Percentiles rank a stretch among this genome's conserved stretches.
These are phyloP conservation scores for Acridotheres tristis DNA, from an alignment of 2,797 vertebrate genomes.

Conservation along the genomic window DNA sequence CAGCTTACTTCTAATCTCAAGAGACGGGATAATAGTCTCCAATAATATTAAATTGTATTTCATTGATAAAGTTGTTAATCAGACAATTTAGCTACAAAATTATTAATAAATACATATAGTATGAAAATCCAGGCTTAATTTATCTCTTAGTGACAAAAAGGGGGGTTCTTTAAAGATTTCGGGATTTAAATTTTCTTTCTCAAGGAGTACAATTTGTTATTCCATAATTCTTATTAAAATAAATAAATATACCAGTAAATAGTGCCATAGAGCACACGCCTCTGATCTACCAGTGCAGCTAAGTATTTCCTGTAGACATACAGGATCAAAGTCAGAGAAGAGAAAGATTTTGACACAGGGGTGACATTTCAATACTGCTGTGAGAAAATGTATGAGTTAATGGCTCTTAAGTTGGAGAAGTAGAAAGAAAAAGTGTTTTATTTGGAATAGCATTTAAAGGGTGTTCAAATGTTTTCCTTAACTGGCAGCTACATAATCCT, in stretches of 20 bases:
- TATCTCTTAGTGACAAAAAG: not conserved
- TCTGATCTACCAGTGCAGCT: not conserved
- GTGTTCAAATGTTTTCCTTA: not conserved
- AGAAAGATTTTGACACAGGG: not conserved
- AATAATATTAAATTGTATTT: constrained; percentile 49
- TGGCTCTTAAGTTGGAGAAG: not conserved
- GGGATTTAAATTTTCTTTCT: not conserved
- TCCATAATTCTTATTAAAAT: not conserved
- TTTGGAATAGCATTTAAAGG: not conserved
- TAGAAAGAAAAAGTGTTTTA: not conserved
- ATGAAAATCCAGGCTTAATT: not conserved
- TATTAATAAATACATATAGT: not conserved
- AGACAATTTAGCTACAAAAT: not conserved
- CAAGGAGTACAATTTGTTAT: not conserved
- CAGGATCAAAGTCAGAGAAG: not conserved
- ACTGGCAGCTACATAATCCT: not conserved
- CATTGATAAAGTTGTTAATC: not conserved
- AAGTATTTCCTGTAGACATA: not conserved
- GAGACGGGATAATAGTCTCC: not conserved
- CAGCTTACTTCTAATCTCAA: constrained; percentile 9
- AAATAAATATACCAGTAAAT: not conserved
- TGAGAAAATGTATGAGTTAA: not conserved
- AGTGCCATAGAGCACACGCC: not conserved
- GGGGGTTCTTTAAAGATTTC: not conserved
- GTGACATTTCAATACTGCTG: not conserved